Evolutionary conservation across 2,888 invertebrate species (phyloP).

Genomic region (Mythimna vitellina): DNA sequence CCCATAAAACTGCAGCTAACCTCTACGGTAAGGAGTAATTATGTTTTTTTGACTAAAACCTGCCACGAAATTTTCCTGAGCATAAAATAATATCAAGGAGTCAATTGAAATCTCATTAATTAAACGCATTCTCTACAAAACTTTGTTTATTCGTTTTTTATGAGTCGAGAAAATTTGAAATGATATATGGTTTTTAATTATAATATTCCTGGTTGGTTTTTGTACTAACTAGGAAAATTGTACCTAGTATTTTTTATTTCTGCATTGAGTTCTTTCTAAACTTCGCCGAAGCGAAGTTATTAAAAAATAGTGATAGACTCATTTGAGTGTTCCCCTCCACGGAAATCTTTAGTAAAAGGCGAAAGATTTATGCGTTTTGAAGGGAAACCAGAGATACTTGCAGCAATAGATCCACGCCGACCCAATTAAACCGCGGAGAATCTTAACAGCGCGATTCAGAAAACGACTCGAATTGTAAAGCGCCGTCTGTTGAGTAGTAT

Average conservation of each 20-base stretch:
- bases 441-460: no score
- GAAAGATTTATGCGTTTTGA: conserved; percentile 93
- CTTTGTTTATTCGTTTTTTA: not conserved
- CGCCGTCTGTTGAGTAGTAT: no score
- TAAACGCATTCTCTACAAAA: no score
- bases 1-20: no score
- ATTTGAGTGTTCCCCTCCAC: conserved; percentile 93
- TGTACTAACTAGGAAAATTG: not conserved
- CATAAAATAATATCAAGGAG: no score
- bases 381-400: conserved; percentile 91
- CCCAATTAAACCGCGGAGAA: conserved; percentile 2
- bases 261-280: not conserved
- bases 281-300: conserved; percentile 9
- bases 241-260: not conserved
- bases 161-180: not conserved
- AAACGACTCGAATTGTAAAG: no score
- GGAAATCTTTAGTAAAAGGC: conserved; percentile 95
- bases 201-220: not conserved
- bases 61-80: no score
- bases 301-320: conserved; percentile 85
- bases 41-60: no score
- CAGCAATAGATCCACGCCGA: not conserved
- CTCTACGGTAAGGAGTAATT: no score
- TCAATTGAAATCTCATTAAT: no score
- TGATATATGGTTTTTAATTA: not conserved